Evolutionary conservation across 2,888 invertebrate species (phyloP), one percentile per base, ranked within the genome.

Genomic region (Nomada ferruginata): DNA sequence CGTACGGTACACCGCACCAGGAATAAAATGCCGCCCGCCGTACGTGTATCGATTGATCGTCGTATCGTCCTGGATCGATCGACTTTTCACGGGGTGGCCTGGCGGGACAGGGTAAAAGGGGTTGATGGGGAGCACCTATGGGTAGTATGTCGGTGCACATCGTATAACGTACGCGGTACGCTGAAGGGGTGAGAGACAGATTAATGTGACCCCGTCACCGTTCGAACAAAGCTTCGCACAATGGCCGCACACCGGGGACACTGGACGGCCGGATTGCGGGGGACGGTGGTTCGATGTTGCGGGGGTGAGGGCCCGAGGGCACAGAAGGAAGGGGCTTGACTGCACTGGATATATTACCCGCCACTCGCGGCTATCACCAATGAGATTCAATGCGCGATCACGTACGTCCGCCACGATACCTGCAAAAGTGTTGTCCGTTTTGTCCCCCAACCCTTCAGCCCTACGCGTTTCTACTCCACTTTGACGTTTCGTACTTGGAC

Each of bases 191-290:
- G 91, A 91, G 90, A 90, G 93, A 92, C 92, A 93, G 92, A 93
- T 93, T 93, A 92, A 93, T 93, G 93, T 91, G 91, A 92, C 91
- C 91, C 91, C 92, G 92, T 93, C 93, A 91, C 90, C 89, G 91
- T 91, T 92, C 91, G 92, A 92, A 93, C 93, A 92, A 93, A 92
- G 92, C 92, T 91, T 89, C 86, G 92, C 90, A 93, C 93, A 93
- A 93, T 92, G 90, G 92, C 90, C 89, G 87, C 87, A 88, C 90
- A 90, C 88, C 89, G 88, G 91, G 89, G 90, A 91, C 87, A 90
- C 86, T 85, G 89, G 91, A 88, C 88, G 86, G 89, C 81, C 81
- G 87, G 85, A 89, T 84, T 84, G 89, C 75, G 79, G 77, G 79
- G 86, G 78, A 82, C 76, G 80, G 80, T 36, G 76, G 64, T 73